phyloP scores from a whole-genome alignment of 2,888 invertebrate species.

The Allacma fusca region DNA sequence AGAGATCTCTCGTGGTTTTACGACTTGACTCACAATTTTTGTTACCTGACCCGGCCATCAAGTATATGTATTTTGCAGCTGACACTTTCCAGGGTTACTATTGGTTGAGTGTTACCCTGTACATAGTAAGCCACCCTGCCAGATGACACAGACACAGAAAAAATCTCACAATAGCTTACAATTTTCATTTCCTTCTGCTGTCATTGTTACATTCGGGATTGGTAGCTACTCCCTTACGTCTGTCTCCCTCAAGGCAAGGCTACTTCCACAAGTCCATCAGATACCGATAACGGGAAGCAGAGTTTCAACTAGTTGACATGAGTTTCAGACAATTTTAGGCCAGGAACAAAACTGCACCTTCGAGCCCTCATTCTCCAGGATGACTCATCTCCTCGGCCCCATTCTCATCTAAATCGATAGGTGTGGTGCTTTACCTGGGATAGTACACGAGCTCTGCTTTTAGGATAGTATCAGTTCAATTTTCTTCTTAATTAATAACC shows the following conservation, averaged over 20 bases:
- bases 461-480: background rate
- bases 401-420: conserved; percentile 1
- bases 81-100: too few relatives aligned
- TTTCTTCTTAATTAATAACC: background rate
- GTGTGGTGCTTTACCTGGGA: background rate
- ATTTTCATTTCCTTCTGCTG: too few relatives aligned
- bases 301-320: background rate
- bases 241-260: background rate
- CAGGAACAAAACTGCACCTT: background rate
- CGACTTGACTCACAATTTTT: background rate
- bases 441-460: background rate
- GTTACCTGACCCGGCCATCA: background rate
- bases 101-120: too few relatives aligned
- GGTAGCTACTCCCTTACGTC: too few relatives aligned
- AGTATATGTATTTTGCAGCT: background rate
- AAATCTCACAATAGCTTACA: too few relatives aligned
- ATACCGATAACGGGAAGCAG: background rate
- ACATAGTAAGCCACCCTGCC: too few relatives aligned
- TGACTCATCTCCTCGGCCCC: conserved; percentile 2
- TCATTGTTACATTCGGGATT: too few relatives aligned
- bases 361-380: background rate
- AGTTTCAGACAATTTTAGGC: background rate
- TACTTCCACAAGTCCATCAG: background rate
- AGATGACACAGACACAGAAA: too few relatives aligned
- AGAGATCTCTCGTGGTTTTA: too few relatives aligned